Evolutionary conservation across 1,140 invertebrate genomes (phyloP).

Genomic region (Drepana arcuata): DNA sequence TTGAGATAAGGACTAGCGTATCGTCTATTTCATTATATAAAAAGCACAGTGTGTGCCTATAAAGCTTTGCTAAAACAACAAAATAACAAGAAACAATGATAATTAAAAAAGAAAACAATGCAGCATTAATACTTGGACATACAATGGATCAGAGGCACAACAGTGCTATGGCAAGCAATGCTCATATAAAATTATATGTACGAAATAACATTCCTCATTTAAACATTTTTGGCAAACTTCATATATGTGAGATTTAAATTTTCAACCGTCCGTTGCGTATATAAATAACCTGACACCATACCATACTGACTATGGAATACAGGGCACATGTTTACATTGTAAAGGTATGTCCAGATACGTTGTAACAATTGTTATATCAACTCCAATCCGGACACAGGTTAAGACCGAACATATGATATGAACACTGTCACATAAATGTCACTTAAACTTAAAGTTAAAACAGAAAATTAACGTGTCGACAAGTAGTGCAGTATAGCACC

Average conservation of each 20-base stretch:
- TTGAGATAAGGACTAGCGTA: constrained; percentile 54
- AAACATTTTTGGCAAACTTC: no score
- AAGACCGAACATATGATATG: not conserved
- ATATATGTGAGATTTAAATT: no score
- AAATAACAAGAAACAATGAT: constrained; percentile 44
- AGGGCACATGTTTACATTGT: no score
- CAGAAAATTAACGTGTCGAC: constrained; percentile 47
- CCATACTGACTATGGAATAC: no score
- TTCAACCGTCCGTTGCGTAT: no score
- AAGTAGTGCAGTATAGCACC: constrained; percentile 46
- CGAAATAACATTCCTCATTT: no score
- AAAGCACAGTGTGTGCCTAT: constrained; percentile 32
- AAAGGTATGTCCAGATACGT: no score
- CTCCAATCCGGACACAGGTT: no score
- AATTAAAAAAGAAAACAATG: constrained; percentile 39
- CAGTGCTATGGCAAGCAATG: constrained; percentile 32
- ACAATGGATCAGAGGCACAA: constrained; percentile 26
- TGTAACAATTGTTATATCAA: no score
- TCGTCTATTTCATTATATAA: constrained; percentile 19
- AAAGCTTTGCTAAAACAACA: constrained; percentile 45
- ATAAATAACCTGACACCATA: no score
- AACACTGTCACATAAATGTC: constrained; percentile 30
- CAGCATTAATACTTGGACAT: constrained; percentile 25
- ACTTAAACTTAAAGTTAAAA: constrained; percentile 46
- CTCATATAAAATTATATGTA: no score